Base-by-base conservation (phyloP, 23 tunicate genomes). In the Oikopleura dioica region DNA sequence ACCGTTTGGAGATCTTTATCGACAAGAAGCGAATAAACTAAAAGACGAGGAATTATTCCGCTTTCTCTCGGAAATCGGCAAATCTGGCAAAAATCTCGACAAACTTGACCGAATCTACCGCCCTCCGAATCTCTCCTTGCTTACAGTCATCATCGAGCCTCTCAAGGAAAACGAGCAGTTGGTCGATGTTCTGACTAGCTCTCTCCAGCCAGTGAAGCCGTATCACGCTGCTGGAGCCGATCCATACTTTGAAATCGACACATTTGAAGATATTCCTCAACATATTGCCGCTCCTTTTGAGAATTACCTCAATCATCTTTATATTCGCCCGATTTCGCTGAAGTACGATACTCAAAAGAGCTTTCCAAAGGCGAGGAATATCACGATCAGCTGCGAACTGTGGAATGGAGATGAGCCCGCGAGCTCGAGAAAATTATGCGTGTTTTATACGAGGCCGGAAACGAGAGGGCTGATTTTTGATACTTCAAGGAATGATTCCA, bases 291-390 rank as follows among this genome's bases (percentile, higher is more conserved):
- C 30, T 24, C 72, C 72, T 2, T 63, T 63, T 63, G 16, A 23
- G 5, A 63, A 23, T 28, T 63, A 63, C 33, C 30, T 63, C 33
- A 63, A 63, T 28, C 72, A 63, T 63, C 33, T 63, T 16, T 63
- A 63, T 28, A 31, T 63, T 63, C 29, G 72, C 2, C 72, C 72
- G 2, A 63, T 63, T 63, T 31, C 2, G 33, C 33, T 63, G 72
- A 24, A 31, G 2, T 63, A 63, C 26, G 72, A 63, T 63, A 31
- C 72, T 24, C 72, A 63, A 63, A 63, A 63, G 26, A 63, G 26
- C 72, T 63, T 63, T 63, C 72, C 72, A 63, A 63, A 63, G 26
- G 72, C 72, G 33, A 24, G 72, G 2, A 63, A 63, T 28, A 63
- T 63, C 29, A 63, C 72, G 4, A 63, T 63, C 16, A 63, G 72